These are phyloP conservation scores for Eretmochelys imbricata DNA, from an alignment of 2,113 vertebrate genomes.

Conservation along the genomic window DNA sequence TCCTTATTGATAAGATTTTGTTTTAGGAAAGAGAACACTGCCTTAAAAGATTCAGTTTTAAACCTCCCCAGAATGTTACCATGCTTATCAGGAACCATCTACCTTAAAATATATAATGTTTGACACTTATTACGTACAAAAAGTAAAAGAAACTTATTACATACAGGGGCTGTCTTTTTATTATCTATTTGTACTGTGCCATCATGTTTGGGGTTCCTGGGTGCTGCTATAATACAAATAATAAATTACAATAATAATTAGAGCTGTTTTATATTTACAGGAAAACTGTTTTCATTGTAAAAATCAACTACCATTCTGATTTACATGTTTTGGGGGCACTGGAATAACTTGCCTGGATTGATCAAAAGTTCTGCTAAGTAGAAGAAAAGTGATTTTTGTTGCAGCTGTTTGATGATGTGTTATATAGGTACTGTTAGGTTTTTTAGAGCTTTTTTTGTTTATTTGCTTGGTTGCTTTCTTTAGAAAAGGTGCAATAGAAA, in stretches of 20 bases:
- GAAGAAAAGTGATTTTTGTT: background rate
- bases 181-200: background rate
- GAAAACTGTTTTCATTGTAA: background rate
- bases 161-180: background rate
- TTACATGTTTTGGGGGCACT: background rate
- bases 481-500: background rate
- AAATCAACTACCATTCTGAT: background rate
- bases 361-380: background rate
- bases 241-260: background rate
- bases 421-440: background rate
- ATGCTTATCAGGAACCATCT: background rate
- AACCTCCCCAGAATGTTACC: fast-evolving
- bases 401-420: background rate
- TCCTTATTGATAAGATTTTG: background rate
- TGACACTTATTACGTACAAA: background rate
- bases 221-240: background rate
- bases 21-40: background rate
- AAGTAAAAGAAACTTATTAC: background rate
- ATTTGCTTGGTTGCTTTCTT: background rate
- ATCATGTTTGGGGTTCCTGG: fast-evolving
- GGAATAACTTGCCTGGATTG: background rate
- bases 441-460: background rate
- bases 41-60: background rate
- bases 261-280: background rate
- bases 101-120: background rate